Percentiles rank a stretch among this genome's conserved stretches.
Evolutionary conservation across 2,797 vertebrate genomes (phyloP).

Genomic region (Crocidura indochinensis): DNA sequence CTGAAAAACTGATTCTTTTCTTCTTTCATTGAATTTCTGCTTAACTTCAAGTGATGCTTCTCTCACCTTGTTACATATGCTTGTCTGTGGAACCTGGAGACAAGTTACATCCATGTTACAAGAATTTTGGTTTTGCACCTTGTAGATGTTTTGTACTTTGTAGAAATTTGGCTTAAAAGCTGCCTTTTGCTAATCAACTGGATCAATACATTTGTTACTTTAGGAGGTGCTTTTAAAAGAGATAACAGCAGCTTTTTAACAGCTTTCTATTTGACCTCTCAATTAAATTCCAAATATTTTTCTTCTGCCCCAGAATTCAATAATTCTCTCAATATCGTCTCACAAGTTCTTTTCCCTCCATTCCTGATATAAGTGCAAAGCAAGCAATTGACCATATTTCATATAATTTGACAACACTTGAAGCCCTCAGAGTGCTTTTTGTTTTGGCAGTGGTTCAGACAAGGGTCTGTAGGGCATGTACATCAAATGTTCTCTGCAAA

Average conservation of each 20-base stretch:
- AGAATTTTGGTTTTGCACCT: conserved; percentile 44
- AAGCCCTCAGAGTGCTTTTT: background rate
- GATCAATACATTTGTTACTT: conserved; percentile 26
- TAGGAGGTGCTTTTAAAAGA: background rate
- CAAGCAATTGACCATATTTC: conserved; percentile 34
- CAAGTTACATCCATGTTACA: background rate
- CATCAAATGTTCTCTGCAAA: background rate
- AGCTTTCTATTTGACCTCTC: conserved; percentile 35
- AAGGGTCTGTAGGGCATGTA: background rate
- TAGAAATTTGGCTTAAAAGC: background rate
- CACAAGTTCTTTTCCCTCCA: background rate
- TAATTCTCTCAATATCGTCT: background rate
- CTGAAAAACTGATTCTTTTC: conserved; percentile 21
- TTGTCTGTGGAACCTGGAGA: background rate
- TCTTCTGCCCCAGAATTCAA: conserved; percentile 49
- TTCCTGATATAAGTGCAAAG: conserved; percentile 59
- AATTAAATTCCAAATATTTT: conserved; percentile 60
- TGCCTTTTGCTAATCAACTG: conserved; percentile 30
- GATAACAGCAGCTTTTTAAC: background rate
- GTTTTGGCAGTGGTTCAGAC: background rate
- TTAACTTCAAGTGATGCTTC: background rate
- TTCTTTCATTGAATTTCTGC: conserved; percentile 56
- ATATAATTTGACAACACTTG: background rate
- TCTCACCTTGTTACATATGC: background rate
- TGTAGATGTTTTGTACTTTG: conserved; percentile 15